Evolutionary conservation across 1,140 invertebrate genomes (phyloP), one percentile per base, ranked within the genome.

Genomic region (Drosophila neocordata): DNA sequence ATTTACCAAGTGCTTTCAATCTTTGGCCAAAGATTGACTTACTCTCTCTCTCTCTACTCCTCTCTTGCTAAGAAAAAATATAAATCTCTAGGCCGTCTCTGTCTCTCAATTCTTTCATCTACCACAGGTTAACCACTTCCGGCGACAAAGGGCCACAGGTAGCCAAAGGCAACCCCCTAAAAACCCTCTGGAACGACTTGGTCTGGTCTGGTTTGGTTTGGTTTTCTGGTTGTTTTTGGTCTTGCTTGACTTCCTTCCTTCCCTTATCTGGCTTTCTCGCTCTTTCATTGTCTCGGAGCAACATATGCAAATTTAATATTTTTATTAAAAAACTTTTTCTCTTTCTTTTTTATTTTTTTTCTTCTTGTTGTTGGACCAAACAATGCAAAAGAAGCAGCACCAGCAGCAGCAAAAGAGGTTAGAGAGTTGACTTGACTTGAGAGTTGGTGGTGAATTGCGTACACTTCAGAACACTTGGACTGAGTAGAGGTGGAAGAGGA

Each of bases 261-360:
- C 24, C 52, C 4, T 34, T 15, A 7, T 31, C 27, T 31, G 4
- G 4, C 27, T 31, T 6, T 31, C 27, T 5, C 27, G 4, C 1
- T 31, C 6, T 31, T 6, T 6, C 27, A 20, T 20, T 20, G 38
- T 64, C 35, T 52, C 37, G 37, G 52, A 56, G 65, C 55, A 72
- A 72, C 65, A 72, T 72, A 72, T 72, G 65, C 69, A 72, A 72
- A 72, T 72, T 72, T 72, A 72, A 72, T 72, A 72, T 72, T 72
- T 72, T 72, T 72, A 72, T 72, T 72, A 72, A 72, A 72, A 72
- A 72, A 72, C 65, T 72, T 72, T 71, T 67, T 67, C 27, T 31
- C 27, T 31, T 31, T 31, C 27, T 7, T 5, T 31, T 31, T 6
- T 31, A 6, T 31, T 6, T 31, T 31, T 31, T 31, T 31, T 31